A percentile compares a stretch with the other conserved stretches of the same genome.
Evolutionary conservation across 1,140 invertebrate genomes (phyloP).

Genomic region (Lasaia peninsularis): DNA sequence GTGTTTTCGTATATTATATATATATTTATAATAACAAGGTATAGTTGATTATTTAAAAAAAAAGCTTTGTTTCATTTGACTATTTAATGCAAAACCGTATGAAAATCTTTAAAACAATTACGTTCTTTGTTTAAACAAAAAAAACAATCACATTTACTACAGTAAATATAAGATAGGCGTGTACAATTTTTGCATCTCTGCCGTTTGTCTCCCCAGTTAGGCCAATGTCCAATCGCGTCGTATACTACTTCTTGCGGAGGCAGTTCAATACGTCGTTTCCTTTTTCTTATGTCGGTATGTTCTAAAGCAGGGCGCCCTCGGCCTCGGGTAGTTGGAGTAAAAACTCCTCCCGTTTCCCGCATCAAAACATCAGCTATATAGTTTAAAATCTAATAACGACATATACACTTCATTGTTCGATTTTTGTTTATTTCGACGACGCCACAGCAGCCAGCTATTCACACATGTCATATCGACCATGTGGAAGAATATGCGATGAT

Average conservation of each 20-base stretch:
- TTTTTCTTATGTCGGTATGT: background rate
- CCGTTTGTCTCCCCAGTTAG: background rate
- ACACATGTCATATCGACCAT: slow-evolving; percentile 18
- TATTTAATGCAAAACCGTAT: background rate
- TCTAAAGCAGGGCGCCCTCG: background rate
- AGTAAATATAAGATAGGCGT: slow-evolving; percentile 16
- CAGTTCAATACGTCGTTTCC: slow-evolving; percentile 4
- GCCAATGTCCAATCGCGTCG: background rate
- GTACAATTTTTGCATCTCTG: no score
- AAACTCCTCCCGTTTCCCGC: background rate
- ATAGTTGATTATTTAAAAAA: no score
- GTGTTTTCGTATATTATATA: no score
- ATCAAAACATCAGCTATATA: slow-evolving; percentile 9
- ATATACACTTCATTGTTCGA: slow-evolving; percentile 4
- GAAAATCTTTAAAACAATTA: slow-evolving; percentile 27
- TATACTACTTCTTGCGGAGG: background rate
- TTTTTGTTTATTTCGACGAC: slow-evolving; percentile 5
- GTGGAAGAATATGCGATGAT: slow-evolving; percentile 27
- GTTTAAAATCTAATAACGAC: slow-evolving; percentile 26
- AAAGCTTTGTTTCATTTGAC: no score
- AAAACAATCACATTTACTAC: slow-evolving; percentile 25
- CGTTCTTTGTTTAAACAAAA: slow-evolving; percentile 27
- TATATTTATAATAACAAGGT: no score
- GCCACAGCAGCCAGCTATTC: slow-evolving; percentile 13
- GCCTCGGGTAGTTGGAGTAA: background rate